phyloP scores from a whole-genome alignment of 1,140 invertebrate genomes.

The Aplysia californica region DNA sequence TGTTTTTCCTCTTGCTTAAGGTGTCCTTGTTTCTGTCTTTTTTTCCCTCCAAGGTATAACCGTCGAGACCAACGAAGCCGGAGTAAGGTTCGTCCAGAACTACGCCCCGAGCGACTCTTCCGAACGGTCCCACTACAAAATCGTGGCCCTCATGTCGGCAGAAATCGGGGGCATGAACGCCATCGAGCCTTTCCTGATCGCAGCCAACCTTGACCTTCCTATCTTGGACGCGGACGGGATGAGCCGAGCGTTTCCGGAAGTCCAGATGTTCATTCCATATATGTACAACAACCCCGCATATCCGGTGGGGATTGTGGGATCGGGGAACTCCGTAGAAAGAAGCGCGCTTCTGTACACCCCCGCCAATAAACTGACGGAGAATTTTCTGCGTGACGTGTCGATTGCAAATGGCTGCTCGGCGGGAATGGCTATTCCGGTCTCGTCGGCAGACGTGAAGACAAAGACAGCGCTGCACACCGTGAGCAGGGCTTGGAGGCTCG shows the following conservation, averaged over 20 bases:
- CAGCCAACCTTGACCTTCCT: slow-evolving; percentile 50
- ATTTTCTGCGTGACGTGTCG: slow-evolving; percentile 48
- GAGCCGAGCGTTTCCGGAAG: slow-evolving; percentile 61
- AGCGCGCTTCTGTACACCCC: not conserved
- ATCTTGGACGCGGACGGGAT: slow-evolving; percentile 61
- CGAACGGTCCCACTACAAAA: slow-evolving; percentile 20
- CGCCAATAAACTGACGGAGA: slow-evolving; percentile 45
- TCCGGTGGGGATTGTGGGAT: slow-evolving; percentile 39
- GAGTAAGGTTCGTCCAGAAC: slow-evolving; percentile 47
- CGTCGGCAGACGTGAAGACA: slow-evolving; percentile 34
- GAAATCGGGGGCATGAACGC: slow-evolving; percentile 62
- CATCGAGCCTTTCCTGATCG: slow-evolving; percentile 56
- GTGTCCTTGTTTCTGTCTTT: too few relatives aligned
- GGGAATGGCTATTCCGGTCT: slow-evolving; percentile 39
- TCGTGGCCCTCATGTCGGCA: slow-evolving; percentile 49
- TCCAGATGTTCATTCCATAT: slow-evolving; percentile 56
- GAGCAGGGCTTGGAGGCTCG: slow-evolving; percentile 55
- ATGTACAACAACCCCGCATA: slow-evolving; percentile 50
- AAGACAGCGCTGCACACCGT: slow-evolving; percentile 42
- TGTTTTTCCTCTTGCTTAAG: too few relatives aligned
- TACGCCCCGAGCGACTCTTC: slow-evolving; percentile 32
- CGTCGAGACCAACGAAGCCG: slow-evolving; percentile 37
- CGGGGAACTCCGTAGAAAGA: slow-evolving; percentile 6
- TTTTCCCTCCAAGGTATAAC: too few relatives aligned
- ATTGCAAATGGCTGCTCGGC: slow-evolving; percentile 55